Base-by-base conservation (phyloP, 2,113 vertebrate species). In the Cranoglanis bouderius region DNA sequence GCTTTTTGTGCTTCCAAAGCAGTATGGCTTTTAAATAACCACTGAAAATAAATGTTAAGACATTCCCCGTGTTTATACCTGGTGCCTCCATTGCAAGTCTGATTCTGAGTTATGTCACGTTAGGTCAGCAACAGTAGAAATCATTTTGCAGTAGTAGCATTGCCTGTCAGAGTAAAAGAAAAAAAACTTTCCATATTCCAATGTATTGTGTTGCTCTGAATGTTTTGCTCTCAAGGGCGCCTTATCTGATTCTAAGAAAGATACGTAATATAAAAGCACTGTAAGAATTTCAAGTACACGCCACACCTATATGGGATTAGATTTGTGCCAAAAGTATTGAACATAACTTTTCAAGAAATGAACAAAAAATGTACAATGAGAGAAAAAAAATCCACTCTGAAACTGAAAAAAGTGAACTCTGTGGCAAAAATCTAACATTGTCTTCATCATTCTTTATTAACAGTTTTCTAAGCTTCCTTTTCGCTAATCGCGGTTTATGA, bases 21-120 rank as follows among this genome's bases (percentile, higher is more conserved):
- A 43, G 46, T 65, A 35, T 43, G 51, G 6, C 19, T 40, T 83
- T 75, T 86, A 57, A 83, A 87, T 91, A 85, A 75, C 83, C 93
- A 89, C 90, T 93, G 80, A 78, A 63, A 53, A 72, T 87, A 51
- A 19, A 35, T 74, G 26, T 72, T 14, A 65, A 51, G n/a, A 77
- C 12, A 14, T 70, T 88, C 12, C 53, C 8, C 8, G 32, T 40
- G 53, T 46, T 77, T 61, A 74, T 40, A 59, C 29, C 38, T 4
- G 10, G 46, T 67, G 61, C 32, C n/a, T 49, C 43, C 13, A 29
- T 46, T 67, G 21, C 74, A n/a, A 82, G 10, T 87, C 26, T 6
- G 6, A 51, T 32, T n/a, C n/a, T 80, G 35, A 78, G 38, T 35
- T 16, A 29, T 38, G 40, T 49, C 61, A 88, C n/a, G 8, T 85